Conservation (phyloP, 2,888 invertebrate species). For the Caenorhabditis sulstoni region DNA sequence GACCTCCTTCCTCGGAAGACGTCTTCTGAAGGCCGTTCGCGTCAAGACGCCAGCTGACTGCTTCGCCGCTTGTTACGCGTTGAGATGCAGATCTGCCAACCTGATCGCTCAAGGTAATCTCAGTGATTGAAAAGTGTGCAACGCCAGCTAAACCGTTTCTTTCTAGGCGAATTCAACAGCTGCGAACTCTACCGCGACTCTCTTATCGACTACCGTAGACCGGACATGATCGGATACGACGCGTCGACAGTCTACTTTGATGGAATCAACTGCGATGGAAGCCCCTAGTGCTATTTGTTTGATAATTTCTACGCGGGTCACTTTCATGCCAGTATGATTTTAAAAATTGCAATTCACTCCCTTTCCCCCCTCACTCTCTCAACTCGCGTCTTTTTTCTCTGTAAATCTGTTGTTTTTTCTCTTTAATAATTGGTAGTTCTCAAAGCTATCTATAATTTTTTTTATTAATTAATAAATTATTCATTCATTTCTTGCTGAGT, state of each 20-base stretch:
- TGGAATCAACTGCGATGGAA: slow-evolving; percentile 76
- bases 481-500: slow-evolving; percentile 21
- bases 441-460: background rate
- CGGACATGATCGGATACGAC: slow-evolving; percentile 77
- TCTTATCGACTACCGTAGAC: slow-evolving; percentile 77
- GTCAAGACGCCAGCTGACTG: slow-evolving; percentile 73
- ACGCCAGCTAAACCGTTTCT: no score
- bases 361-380: background rate
- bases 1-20: slow-evolving; percentile 73
- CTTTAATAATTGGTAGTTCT: background rate
- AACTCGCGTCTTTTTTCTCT: slow-evolving; percentile 7
- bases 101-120: slow-evolving; percentile 68
- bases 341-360: slow-evolving; percentile 25
- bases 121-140: background rate
- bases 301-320: slow-evolving; percentile 31
- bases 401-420: background rate
- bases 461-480: slow-evolving; percentile 11
- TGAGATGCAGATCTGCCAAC: slow-evolving; percentile 79
- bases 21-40: slow-evolving; percentile 64
- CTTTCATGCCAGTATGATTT: slow-evolving; percentile 57
- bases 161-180: slow-evolving; percentile 62
- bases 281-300: slow-evolving; percentile 19
- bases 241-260: slow-evolving; percentile 79
- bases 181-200: slow-evolving; percentile 77
- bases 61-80: slow-evolving; percentile 75